phyloP scores from a whole-genome alignment of 2,113 vertebrate genomes.

The Raphicerus campestris region DNA sequence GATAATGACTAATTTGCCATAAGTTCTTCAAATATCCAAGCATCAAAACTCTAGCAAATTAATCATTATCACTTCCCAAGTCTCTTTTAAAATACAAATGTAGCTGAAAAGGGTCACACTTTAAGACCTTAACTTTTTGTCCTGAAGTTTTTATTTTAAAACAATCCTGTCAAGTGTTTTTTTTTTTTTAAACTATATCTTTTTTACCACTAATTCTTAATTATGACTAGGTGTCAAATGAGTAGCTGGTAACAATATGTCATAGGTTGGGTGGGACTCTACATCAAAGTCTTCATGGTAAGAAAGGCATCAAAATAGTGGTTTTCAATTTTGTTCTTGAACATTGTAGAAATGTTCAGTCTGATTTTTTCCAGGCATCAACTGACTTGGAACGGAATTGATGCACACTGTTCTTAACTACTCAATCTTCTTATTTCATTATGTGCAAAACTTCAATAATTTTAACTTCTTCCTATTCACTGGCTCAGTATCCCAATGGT shows the following conservation, averaged over 20 bases:
- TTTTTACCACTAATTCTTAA: neutral
- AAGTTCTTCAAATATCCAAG: neutral
- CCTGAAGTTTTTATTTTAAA: too few relatives aligned
- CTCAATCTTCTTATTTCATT: neutral
- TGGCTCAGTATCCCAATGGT: neutral
- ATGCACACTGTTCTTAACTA: neutral
- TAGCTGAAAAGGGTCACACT: too few relatives aligned
- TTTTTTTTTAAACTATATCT: too few relatives aligned
- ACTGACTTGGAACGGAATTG: too few relatives aligned
- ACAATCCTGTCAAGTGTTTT: too few relatives aligned
- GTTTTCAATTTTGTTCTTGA: neutral
- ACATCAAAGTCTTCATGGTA: neutral
- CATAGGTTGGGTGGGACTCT: too few relatives aligned
- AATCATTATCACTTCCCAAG: too few relatives aligned
- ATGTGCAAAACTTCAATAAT: neutral
- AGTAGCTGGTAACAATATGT: neutral
- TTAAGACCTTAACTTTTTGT: too few relatives aligned
- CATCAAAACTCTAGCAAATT: too few relatives aligned
- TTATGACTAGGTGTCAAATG: neutral
- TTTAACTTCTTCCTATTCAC: neutral
- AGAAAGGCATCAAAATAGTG: neutral
- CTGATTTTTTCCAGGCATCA: too few relatives aligned
- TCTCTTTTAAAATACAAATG: too few relatives aligned
- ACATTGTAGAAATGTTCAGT: neutral
- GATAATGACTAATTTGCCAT: neutral